Evolutionary conservation across 23 tunicate species (phyloP), one percentile per base, ranked within the genome.

Genomic region (Pegea sp.): DNA sequence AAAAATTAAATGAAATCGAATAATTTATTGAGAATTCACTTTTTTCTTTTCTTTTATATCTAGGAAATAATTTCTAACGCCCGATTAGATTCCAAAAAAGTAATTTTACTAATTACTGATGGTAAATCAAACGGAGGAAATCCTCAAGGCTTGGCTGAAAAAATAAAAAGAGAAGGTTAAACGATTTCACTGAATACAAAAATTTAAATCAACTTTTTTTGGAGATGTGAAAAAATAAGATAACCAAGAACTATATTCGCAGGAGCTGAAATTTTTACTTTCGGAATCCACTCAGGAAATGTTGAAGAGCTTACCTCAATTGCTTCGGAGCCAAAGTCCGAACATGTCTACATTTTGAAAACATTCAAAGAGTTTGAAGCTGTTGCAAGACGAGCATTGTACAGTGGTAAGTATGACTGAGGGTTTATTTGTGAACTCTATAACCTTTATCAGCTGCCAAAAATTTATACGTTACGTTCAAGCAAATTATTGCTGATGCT

Each of bases 181-280:
- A 7, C 46, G 46, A 11, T 38, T 38, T 38, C 16, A 38, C 46
- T 38, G 46, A 38, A 38, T 38, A 16, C 11, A 38, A 11, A 38
- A 16, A 38, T 16, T 38, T 38, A 38, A 38, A 38, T 11, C 11
- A 11, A 38, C 11, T 11, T 16, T 11, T 38, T 11, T 38, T 11
- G 16, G 11, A 11, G 16, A 38, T 38, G 46, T 16, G 16, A 11
- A 11, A 16, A 11, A 11, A 16, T 38, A 11, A 16, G 46, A 11
- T 16, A 11, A 38, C 46, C 16, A 38, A 8, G 46, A 38, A 11
- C 16, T 8, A 38, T 8, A 38, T 38, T 38, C 11, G 25, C 55
- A 84, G 95, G 80, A 7, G 66, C 67, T 19, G 95, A 84, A 63
- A 63, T 84, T 3, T 73, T 84, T 42, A 84, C 95, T 1, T 84